phyloP scores from a whole-genome alignment of 2,888 invertebrate species.

The Diachrysia chrysitis region DNA sequence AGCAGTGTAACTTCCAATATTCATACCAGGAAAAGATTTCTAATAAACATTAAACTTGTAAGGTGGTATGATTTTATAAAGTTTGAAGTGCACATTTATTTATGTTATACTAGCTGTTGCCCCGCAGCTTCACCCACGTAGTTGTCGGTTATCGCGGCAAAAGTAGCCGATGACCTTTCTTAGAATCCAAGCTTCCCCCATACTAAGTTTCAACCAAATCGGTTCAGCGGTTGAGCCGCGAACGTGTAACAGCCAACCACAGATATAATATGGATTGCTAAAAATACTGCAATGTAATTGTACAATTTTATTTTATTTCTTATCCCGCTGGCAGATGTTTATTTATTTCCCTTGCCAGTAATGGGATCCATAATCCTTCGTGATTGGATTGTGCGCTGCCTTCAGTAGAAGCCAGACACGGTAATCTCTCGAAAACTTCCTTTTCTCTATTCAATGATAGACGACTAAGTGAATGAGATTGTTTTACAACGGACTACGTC shows the following conservation, averaged over 20 bases:
- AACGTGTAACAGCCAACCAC: too few species aligned
- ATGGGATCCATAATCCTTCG: conserved; percentile 48
- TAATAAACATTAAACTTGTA: conserved; percentile 14
- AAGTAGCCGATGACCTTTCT: too few species aligned
- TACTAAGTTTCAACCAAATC: too few species aligned
- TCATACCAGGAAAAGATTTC: conserved; percentile 42
- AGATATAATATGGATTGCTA: too few species aligned
- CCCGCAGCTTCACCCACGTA: too few species aligned
- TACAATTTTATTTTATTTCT: conserved; percentile 10
- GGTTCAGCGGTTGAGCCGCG: too few species aligned
- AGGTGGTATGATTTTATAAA: conserved; percentile 17
- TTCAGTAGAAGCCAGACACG: conserved; percentile 40
- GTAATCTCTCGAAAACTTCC: conserved; percentile 31
- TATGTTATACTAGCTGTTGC: too few species aligned
- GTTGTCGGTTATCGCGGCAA: too few species aligned
- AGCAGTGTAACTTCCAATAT: conserved; percentile 15
- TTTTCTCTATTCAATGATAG: conserved; percentile 26
- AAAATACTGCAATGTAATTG: conserved; percentile 22
- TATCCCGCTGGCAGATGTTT: conserved; percentile 23
- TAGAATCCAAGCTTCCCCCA: too few species aligned
- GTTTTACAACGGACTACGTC: conserved; percentile 8
- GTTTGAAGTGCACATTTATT: neutral
- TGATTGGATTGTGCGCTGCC: conserved; percentile 56
- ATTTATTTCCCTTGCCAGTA: conserved; percentile 43
- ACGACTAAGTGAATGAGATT: conserved; percentile 22